A percentile compares a stretch with the other conserved stretches of the same genome.
Conservation (phyloP, 2,888 invertebrate genomes). For the Rhamnusium bicolor region DNA sequence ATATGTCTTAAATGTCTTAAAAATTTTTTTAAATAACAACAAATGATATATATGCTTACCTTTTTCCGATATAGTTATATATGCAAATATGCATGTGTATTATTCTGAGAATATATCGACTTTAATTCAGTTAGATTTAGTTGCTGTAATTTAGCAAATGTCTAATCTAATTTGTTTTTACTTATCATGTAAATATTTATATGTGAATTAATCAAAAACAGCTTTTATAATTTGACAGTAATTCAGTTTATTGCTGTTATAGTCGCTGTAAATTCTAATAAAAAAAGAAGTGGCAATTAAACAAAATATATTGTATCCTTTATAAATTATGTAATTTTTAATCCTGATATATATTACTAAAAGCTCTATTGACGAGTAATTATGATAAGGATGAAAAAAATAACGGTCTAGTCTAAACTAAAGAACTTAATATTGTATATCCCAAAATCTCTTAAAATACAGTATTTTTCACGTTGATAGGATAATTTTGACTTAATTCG, state of each 20-base stretch:
- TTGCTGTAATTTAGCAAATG: too few species aligned
- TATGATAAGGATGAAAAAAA: background rate
- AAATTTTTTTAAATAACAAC: too few species aligned
- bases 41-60: too few species aligned
- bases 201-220: background rate
- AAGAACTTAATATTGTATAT: background rate
- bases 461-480: background rate
- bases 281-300: background rate
- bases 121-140: too few species aligned
- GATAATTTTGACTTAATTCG: background rate
- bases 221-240: background rate
- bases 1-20: too few species aligned
- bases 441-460: background rate
- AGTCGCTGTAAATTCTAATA: background rate
- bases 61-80: too few species aligned
- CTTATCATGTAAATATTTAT: too few species aligned
- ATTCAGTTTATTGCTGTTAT: background rate
- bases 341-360: background rate
- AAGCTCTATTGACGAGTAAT: background rate
- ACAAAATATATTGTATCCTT: background rate
- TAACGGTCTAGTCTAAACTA: background rate
- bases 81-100: too few species aligned
- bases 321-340: background rate
- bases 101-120: too few species aligned
- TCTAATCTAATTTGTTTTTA: too few species aligned